Conservation (phyloP, 2,113 vertebrate genomes). For the Albula goreensis region DNA sequence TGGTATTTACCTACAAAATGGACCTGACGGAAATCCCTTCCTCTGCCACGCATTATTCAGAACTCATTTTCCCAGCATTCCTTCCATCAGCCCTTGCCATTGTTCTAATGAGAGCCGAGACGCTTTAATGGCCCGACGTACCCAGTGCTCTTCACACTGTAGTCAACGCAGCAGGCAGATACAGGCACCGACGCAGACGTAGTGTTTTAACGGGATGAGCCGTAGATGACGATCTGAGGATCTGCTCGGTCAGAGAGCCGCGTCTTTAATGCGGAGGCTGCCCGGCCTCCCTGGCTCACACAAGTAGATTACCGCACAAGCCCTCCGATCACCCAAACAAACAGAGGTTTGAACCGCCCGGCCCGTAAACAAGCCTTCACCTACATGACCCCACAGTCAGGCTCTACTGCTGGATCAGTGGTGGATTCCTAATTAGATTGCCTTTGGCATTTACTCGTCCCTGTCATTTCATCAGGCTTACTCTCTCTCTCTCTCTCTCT, state of each 20-base stretch:
- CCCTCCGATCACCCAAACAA: not conserved
- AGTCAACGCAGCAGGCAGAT: not conserved
- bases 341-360: not conserved
- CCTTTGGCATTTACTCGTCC: too few species aligned
- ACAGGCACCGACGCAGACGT: not conserved
- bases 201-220: not conserved
- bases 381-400: not conserved
- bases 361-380: not conserved
- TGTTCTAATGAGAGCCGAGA: not conserved
- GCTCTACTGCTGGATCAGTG: too few species aligned
- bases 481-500: conserved; percentile 16
- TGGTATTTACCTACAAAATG: not conserved
- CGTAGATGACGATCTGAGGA: not conserved
- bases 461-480: not conserved
- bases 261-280: too few species aligned
- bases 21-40: not conserved
- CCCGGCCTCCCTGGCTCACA: too few species aligned
- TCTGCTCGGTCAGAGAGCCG: too few species aligned
- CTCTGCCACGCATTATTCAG: not conserved
- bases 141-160: not conserved
- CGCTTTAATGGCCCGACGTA: not conserved
- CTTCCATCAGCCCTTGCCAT: not conserved
- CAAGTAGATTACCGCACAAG: not conserved
- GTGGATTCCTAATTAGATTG: too few species aligned
- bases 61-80: not conserved